These are phyloP conservation scores for Furcifer pardalis DNA, from an alignment of 2,797 vertebrate species.

Conservation along the genomic window DNA sequence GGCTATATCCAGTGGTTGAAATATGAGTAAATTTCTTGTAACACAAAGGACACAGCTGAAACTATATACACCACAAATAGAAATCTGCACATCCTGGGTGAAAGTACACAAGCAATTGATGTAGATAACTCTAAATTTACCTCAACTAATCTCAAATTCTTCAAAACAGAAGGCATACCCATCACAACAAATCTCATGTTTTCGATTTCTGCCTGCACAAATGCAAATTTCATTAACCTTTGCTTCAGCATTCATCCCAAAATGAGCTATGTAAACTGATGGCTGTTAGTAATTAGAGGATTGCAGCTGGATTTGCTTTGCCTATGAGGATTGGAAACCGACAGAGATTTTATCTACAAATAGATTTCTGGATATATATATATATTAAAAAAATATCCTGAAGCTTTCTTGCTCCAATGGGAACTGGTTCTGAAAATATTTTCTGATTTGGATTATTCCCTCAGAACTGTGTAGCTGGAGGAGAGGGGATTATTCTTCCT, in stretches of 20 bases:
- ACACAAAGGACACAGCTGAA: background rate
- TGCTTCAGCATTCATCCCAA: background rate
- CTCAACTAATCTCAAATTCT: background rate
- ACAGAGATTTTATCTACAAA: background rate
- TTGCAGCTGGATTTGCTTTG: background rate
- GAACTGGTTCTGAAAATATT: background rate
- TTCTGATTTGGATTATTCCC: conserved; percentile 9
- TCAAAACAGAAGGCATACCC: background rate
- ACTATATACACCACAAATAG: background rate
- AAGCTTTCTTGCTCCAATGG: background rate
- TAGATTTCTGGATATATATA: background rate
- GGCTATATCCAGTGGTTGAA: background rate
- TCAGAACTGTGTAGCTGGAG: too few relatives aligned
- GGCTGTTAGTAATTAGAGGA: background rate
- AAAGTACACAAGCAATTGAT: background rate
- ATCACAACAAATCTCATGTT: background rate
- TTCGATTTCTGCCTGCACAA: background rate
- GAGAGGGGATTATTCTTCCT: too few relatives aligned
- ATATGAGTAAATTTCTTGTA: background rate
- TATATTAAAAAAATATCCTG: background rate
- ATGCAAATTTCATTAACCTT: conserved; percentile 20
- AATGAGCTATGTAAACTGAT: background rate
- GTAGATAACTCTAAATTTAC: background rate
- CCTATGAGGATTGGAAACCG: background rate
- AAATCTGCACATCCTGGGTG: background rate